Percentiles rank a stretch among this genome's conserved stretches.
These are phyloP conservation scores for Pseudomugil gertrudae DNA, from an alignment of 2,797 vertebrate genomes.

Conservation along the genomic window DNA sequence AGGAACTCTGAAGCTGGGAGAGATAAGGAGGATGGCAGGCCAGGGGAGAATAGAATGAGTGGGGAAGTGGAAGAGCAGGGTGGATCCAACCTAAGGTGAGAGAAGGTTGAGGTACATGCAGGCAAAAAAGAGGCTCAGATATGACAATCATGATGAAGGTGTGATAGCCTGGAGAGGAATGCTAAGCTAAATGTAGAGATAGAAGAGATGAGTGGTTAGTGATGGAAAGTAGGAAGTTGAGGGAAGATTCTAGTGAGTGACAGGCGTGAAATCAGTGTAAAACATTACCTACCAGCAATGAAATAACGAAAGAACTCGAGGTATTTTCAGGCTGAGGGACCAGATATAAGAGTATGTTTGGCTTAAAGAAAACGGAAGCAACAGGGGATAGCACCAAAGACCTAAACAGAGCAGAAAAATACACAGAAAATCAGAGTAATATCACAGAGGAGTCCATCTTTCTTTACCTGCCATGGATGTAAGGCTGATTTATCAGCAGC, in stretches of 20 bases:
- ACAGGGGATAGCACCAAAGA: slow-evolving; percentile 12
- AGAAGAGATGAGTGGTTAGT: background rate
- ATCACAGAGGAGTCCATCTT: slow-evolving; percentile 17
- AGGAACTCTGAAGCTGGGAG: slow-evolving; percentile 63
- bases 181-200: slow-evolving; percentile 5
- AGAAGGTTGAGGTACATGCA: slow-evolving; percentile 33
- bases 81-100: slow-evolving; percentile 16
- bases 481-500: slow-evolving; percentile 44
- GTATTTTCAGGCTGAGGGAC: background rate
- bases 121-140: slow-evolving; percentile 21
- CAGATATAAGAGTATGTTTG: background rate
- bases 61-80: slow-evolving; percentile 20
- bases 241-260: background rate
- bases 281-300: background rate
- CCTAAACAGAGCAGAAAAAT: slow-evolving; percentile 1
- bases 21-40: slow-evolving; percentile 16
- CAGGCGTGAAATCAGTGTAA: background rate
- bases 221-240: background rate
- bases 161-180: slow-evolving; percentile 12
- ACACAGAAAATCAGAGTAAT: slow-evolving; percentile 1
- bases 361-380: background rate
- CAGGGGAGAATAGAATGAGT: slow-evolving; percentile 1
- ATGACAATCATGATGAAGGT: background rate
- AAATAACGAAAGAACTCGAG: background rate
- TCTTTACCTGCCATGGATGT: slow-evolving; percentile 60